phyloP scores from a whole-genome alignment of 2,797 vertebrate genomes.

The Sitta carolinensis region DNA sequence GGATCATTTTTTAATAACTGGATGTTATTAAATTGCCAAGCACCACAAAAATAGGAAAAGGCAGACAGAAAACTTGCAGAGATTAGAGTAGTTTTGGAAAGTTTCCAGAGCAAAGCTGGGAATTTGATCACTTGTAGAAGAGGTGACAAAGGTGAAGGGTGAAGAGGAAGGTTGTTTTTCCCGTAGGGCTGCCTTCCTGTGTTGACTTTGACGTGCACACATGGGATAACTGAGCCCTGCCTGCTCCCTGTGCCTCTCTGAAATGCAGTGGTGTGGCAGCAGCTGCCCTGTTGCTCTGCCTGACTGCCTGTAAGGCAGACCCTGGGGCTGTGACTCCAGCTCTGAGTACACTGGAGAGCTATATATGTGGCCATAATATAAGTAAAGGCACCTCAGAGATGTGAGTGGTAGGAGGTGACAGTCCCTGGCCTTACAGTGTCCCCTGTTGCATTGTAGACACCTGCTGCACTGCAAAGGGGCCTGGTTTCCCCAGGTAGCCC shows the following conservation, averaged over 20 bases:
- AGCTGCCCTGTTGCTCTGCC: neutral
- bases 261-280: neutral
- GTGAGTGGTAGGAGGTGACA: neutral
- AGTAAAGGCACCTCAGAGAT: neutral
- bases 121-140: neutral
- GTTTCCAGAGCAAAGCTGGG: slow-evolving; percentile 43
- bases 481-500: neutral
- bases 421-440: neutral
- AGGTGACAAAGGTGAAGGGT: slow-evolving; percentile 1
- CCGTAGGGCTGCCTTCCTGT: slow-evolving; percentile 36
- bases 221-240: neutral
- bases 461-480: rapidly evolving
- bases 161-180: slow-evolving; percentile 17
- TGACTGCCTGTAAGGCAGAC: neutral
- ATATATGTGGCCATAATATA: rapidly evolving
- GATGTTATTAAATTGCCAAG: slow-evolving; percentile 28
- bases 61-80: slow-evolving; percentile 30
- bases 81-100: slow-evolving; percentile 43
- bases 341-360: neutral
- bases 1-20: neutral
- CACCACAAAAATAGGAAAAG: slow-evolving; percentile 50
- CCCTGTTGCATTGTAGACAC: neutral
- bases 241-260: neutral
- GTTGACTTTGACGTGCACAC: slow-evolving; percentile 5
- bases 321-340: neutral